Conservation (phyloP, 2,797 vertebrate species). For the Clamator glandarius region DNA sequence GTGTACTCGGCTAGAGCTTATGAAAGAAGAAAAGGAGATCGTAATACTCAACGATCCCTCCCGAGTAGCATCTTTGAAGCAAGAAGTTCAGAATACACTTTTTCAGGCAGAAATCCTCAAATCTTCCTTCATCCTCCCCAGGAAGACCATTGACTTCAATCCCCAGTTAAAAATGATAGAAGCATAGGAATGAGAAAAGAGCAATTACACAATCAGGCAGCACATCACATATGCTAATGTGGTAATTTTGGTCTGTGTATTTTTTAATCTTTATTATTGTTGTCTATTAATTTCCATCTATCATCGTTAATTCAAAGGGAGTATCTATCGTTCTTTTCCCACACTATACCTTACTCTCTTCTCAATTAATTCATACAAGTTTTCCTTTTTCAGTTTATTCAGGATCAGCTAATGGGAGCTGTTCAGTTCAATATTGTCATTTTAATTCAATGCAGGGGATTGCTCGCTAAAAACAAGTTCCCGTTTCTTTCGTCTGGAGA, state of each 20-base stretch:
- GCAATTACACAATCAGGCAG: not conserved
- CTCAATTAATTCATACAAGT: not conserved
- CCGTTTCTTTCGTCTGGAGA: not conserved
- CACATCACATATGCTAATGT: rapidly evolving
- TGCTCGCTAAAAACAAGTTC: not conserved
- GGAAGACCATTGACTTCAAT: not conserved
- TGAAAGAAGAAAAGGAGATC: constrained; percentile 25
- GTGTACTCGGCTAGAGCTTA: not conserved
- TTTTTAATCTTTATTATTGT: not conserved
- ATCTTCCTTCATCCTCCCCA: not conserved
- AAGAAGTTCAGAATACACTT: not conserved
- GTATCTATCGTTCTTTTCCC: not conserved
- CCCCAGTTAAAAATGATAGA: not conserved
- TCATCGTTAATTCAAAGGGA: not conserved
- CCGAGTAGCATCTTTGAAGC: not conserved
- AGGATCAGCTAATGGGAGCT: not conserved
- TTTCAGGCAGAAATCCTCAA: not conserved
- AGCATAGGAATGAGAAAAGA: not conserved
- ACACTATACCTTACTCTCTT: not conserved
- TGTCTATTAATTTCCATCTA: not conserved
- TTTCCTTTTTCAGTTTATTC: not conserved
- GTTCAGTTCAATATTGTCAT: not conserved
- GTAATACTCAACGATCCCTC: constrained; percentile 15
- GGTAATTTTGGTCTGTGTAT: not conserved
- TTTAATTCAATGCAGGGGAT: not conserved